Percentiles rank a stretch among this genome's conserved stretches.
phyloP scores from a whole-genome alignment of 2,797 vertebrate genomes.

The Eulemur mongoz region DNA sequence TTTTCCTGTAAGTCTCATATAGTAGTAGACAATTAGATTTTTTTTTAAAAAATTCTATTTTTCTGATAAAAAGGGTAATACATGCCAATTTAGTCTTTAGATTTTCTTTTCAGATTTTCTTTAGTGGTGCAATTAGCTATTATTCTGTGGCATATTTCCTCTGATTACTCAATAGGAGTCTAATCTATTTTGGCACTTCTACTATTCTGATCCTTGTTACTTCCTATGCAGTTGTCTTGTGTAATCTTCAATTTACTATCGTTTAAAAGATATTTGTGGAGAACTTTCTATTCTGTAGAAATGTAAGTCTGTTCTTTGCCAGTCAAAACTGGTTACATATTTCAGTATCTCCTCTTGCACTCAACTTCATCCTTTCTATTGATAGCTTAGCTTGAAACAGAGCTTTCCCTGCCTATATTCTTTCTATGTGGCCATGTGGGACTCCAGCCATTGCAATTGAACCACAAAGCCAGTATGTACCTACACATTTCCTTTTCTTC shows the following conservation, averaged over 20 bases:
- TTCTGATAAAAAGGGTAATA: background rate
- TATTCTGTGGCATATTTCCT: background rate
- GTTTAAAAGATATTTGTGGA: background rate
- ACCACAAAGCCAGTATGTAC: background rate
- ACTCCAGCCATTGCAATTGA: background rate
- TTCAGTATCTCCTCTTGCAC: background rate
- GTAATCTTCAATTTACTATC: background rate
- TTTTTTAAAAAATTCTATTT: background rate
- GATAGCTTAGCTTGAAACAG: background rate
- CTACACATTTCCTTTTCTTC: background rate
- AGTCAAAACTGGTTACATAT: background rate
- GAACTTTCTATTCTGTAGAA: constrained; percentile 5
- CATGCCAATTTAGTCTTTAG: background rate
- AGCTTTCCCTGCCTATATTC: background rate
- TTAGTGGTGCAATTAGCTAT: background rate
- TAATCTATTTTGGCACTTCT: background rate
- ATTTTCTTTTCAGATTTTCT: background rate
- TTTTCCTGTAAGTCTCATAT: background rate
- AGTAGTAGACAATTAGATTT: background rate
- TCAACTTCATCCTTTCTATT: background rate
- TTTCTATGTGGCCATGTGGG: background rate
- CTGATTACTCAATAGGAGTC: background rate
- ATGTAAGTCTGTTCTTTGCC: background rate
- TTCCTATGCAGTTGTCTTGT: background rate
- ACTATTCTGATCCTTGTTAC: background rate